Conservation (phyloP, 2,888 invertebrate species). For the Tanytarsus gracilentus region DNA sequence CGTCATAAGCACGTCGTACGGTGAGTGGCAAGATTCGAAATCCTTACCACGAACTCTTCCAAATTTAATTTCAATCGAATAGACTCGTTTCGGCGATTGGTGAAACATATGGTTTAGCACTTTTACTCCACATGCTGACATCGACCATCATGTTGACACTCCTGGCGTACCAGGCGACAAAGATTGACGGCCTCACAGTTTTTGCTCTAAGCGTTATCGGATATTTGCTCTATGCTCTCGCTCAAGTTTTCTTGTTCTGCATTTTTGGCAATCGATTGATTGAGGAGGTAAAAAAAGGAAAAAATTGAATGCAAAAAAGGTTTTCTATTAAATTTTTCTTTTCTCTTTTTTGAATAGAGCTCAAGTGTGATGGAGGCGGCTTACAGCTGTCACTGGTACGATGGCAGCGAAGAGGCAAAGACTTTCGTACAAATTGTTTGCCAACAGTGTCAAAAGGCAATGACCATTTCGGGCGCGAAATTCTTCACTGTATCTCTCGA, state of each 20-base stretch:
- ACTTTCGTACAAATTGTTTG: constrained; percentile 86
- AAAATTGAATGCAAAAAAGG: not conserved
- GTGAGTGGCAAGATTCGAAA: constrained; percentile 44
- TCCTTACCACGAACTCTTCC: not conserved
- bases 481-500: constrained; percentile 82
- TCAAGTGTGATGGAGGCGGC: constrained; percentile 88
- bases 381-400: constrained; percentile 85
- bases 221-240: constrained; percentile 68
- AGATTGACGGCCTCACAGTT: constrained; percentile 67
- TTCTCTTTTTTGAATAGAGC: constrained; percentile 49
- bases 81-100: constrained; percentile 74
- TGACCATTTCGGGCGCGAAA: constrained; percentile 82
- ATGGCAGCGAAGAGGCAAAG: constrained; percentile 81
- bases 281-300: constrained; percentile 57
- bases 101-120: constrained; percentile 74
- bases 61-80: constrained; percentile 30
- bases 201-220: constrained; percentile 72
- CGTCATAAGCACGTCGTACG: constrained; percentile 80
- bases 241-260: constrained; percentile 79
- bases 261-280: constrained; percentile 78
- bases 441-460: constrained; percentile 81
- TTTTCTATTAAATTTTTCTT: not conserved
- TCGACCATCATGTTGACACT: constrained; percentile 75
- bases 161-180: constrained; percentile 78
- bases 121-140: constrained; percentile 75